Evolutionary conservation across 2,113 vertebrate species (phyloP), one percentile per base, ranked within the genome.

Genomic region (Ifrita kowaldi): DNA sequence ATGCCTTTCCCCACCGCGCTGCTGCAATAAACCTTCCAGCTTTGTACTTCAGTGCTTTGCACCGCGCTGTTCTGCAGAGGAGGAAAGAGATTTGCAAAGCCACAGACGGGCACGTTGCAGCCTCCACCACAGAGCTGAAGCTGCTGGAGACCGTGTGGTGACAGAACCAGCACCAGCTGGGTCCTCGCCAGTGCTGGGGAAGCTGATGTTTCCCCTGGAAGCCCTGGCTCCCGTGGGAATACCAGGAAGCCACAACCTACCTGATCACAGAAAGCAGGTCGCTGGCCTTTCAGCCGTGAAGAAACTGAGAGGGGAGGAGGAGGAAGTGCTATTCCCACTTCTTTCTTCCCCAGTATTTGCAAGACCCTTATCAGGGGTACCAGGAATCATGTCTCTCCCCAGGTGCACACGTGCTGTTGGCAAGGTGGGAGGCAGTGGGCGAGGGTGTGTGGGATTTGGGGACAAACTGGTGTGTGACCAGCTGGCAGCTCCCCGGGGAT

Each of bases 61-160:
- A 71, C 28, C 1, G 0, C 0, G 0, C 24, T 65, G 60, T 32
- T 77, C 65, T 55, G 64, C 56, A 33, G 56, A 57, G 32, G 28
- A 92, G 39, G 62, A 62, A 84, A 55, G 46, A 52, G 49, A 47
- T 73, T 44, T 71, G 49, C 89, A 73, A 80, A 85, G 82, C 47
- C 56, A 44, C 33, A 15, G 16, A 15, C 1, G 1, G 21, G 32
- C 7, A 23, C 2, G 0, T 9, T 35, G 56, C 74, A 78, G 82
- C 41, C 82, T 70, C 82, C 2, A 0, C 11, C 56, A 24, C 3
- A 0, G 42, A 68, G 83, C 49, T 87, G 84, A 93, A 62, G 60
- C 64, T 76, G 76, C 56, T 68, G 62, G 33, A 79, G 88, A 67
- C 10, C 35, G 63, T n/a, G 13, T 22, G 27, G 62, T 35, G 49